Evolutionary conservation across 2,888 invertebrate species (phyloP).

Genomic region (Macaria notata): DNA sequence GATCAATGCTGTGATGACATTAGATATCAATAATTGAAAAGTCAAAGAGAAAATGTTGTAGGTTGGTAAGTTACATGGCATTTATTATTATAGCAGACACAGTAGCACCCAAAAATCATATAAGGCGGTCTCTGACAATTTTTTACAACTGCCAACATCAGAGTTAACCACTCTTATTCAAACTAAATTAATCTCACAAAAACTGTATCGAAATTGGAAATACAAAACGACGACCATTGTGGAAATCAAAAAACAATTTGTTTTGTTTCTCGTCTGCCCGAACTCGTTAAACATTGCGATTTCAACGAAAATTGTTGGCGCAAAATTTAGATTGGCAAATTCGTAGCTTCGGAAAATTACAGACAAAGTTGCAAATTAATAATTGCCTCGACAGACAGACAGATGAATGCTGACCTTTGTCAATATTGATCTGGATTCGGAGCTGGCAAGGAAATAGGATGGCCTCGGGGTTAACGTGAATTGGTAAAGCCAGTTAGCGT

Average conservation of each 20-base stretch:
- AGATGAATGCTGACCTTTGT: constrained; percentile 31
- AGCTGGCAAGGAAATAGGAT: constrained; percentile 27
- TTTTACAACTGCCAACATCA: no score
- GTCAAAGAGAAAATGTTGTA: no score
- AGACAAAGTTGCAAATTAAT: constrained; percentile 26
- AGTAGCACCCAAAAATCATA: no score
- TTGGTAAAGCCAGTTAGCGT: neutral
- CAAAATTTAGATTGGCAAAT: constrained; percentile 19
- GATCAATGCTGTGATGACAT: no score
- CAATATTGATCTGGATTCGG: constrained; percentile 30
- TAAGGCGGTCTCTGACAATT: no score
- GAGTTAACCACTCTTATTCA: no score
- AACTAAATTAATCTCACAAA: no score
- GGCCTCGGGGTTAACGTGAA: constrained; percentile 16
- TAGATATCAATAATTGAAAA: no score
- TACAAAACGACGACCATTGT: neutral
- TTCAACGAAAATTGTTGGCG: constrained; percentile 9
- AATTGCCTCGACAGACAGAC: constrained; percentile 26
- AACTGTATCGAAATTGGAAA: no score
- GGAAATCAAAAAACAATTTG: constrained; percentile 1
- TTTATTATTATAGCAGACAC: no score
- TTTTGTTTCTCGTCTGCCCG: constrained; percentile 6
- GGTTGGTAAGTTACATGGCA: no score
- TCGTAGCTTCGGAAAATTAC: constrained; percentile 14
- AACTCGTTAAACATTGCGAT: constrained; percentile 16